Percentiles rank a stretch among this genome's conserved stretches.
phyloP scores from a whole-genome alignment of 1,140 invertebrate species.

The Bemisia tabaci region DNA sequence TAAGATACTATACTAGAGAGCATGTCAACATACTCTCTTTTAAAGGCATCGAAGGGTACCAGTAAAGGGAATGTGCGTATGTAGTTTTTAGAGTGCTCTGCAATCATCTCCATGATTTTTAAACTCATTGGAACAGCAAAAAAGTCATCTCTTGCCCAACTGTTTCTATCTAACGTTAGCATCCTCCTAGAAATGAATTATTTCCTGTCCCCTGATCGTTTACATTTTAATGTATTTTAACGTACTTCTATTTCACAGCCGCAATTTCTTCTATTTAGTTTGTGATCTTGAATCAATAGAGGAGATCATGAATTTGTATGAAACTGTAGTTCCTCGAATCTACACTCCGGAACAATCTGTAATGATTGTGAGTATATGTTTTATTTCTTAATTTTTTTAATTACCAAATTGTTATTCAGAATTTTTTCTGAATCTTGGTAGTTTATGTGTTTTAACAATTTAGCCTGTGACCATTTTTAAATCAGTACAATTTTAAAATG shows the following conservation, averaged over 20 bases:
- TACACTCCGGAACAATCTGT: constrained; percentile 57
- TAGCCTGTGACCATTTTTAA: too few relatives aligned
- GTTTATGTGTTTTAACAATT: too few relatives aligned
- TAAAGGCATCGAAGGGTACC: too few relatives aligned
- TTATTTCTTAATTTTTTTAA: not conserved
- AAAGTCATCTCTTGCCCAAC: too few relatives aligned
- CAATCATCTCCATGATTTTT: not conserved
- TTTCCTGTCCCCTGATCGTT: not conserved
- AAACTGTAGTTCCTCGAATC: constrained; percentile 59
- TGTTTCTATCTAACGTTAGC: too few relatives aligned
- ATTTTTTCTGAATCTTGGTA: too few relatives aligned
- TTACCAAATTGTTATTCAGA: too few relatives aligned
- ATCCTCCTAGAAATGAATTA: not conserved
- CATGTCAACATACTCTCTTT: too few relatives aligned
- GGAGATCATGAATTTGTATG: constrained; percentile 54
- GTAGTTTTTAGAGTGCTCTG: not conserved
- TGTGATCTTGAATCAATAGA: constrained; percentile 48
- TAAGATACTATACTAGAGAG: too few relatives aligned
- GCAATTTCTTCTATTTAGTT: constrained; percentile 40
- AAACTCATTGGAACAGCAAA: too few relatives aligned
- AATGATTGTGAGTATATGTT: not conserved
- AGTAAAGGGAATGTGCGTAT: too few relatives aligned
- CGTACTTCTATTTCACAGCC: constrained; percentile 23
- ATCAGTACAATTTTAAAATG: too few relatives aligned
- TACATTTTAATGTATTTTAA: not conserved